Evolutionary conservation across 2,888 invertebrate species (phyloP), one percentile per base, ranked within the genome.

Genomic region (Leucophenga maculata): DNA sequence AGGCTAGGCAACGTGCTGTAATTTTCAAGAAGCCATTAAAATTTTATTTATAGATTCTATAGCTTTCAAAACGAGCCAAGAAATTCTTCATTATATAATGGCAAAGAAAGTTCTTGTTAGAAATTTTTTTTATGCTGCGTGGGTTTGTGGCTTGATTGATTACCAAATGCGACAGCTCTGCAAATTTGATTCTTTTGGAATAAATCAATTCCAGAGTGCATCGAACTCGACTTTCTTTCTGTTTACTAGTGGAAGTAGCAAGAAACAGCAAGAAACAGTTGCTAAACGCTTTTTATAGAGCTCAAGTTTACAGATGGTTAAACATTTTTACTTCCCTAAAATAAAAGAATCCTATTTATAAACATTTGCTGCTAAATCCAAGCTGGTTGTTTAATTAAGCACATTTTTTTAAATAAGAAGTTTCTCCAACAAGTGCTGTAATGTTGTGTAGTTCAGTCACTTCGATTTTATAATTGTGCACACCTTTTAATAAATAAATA

Each of bases 361-460:
- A 50, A n/a, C 13, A 46, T 46, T 46, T 1, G 3, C 6, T 46
- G 13, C 18, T n/a, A 16, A 50, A 50, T 50, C 18, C n/a, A 50
- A 6, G 18, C n/a, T 50, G 6, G 6, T 50, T 6, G 14, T 50
- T 50, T 8, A n/a, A 18, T 50, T n/a, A 16, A 50, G 1, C 6
- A n/a, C n/a, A 3, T n/a, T 18, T 13, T 50, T n/a, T 18, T 16
- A 50, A n/a, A n/a, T n/a, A n/a, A 50, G 2, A 50, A 50, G 6
- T 50, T 50, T 39, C 11, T 9, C 39, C 39, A 39, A 39, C 11
- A 39, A 39, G 39, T 39, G 39, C 39, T 39, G 8, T 39, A 39
- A 39, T 39, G 39, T 6, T 39, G 39, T 39, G 3, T 2, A 57
- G 57, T 57, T 57, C 62, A 48, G 46, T 64, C 62, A 48, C 62